Percentiles rank a stretch among this genome's conserved stretches.
Conservation (phyloP, 2,113 vertebrate genomes). For the Microtus montanus region DNA sequence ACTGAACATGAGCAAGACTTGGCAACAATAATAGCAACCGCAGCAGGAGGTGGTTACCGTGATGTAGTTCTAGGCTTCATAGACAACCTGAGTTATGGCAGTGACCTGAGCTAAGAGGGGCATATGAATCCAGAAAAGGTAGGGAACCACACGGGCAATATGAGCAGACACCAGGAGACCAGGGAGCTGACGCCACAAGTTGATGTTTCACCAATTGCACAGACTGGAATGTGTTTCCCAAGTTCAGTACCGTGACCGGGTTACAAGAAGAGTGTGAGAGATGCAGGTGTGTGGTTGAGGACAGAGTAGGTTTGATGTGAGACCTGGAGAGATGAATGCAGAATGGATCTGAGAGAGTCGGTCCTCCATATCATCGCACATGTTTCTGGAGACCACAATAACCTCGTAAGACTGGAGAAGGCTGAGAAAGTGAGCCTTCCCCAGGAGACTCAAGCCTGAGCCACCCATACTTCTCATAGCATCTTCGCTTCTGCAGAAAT, state of each 20-base stretch:
- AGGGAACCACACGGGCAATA: neutral
- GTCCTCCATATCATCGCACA: conserved; percentile 67
- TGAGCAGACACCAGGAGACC: neutral
- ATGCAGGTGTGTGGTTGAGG: neutral
- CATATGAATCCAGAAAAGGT: neutral
- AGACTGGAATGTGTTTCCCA: neutral
- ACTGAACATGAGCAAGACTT: neutral
- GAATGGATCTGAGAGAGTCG: conserved; percentile 82
- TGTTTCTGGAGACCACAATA: conserved; percentile 37
- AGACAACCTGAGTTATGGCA: neutral
- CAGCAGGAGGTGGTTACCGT: neutral
- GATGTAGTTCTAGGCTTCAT: too few species aligned
- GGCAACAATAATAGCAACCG: neutral
- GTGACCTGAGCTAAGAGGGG: neutral
- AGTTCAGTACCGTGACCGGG: neutral
- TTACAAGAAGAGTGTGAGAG: neutral
- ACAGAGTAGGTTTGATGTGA: neutral
- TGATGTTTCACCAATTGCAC: too few species aligned
- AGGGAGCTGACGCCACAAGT: neutral
- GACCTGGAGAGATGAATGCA: neutral
- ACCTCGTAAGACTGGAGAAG: conserved; percentile 75
- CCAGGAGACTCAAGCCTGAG: neutral
- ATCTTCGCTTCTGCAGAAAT: neutral
- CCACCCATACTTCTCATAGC: neutral
- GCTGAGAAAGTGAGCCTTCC: conserved; percentile 35